phyloP scores from a whole-genome alignment of 2,113 vertebrate genomes.

The Amphilophus citrinellus region DNA sequence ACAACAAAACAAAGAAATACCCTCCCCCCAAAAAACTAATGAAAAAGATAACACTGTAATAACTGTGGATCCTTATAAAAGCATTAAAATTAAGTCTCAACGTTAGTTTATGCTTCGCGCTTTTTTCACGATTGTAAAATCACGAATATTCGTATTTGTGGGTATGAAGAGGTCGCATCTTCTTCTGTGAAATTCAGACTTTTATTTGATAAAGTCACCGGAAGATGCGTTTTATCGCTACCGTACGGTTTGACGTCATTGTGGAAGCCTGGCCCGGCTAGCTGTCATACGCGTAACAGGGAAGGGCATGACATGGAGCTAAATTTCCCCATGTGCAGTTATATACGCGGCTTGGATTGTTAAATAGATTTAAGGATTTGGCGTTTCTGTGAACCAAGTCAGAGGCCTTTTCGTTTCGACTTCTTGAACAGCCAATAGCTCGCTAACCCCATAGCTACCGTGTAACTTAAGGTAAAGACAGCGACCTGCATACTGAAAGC shows the following conservation, averaged over 20 bases:
- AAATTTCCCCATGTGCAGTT: background rate
- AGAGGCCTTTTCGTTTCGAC: background rate
- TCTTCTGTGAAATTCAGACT: background rate
- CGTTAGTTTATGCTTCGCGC: background rate
- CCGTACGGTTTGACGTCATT: slow-evolving; percentile 57
- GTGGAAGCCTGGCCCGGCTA: slow-evolving; percentile 3
- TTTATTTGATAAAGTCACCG: slow-evolving; percentile 41
- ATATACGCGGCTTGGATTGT: background rate
- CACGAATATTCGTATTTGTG: background rate
- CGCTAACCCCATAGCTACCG: slow-evolving; percentile 24
- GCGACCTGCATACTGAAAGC: slow-evolving; percentile 8
- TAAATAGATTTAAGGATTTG: background rate
- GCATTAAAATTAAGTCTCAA: background rate
- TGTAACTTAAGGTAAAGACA: slow-evolving; percentile 3
- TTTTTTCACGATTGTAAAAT: background rate
- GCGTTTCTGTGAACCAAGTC: background rate
- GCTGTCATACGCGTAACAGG: slow-evolving; percentile 48
- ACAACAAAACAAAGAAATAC: too few relatives aligned
- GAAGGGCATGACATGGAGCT: slow-evolving; percentile 65
- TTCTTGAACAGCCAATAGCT: background rate
- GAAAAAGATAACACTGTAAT: background rate
- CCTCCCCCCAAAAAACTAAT: background rate
- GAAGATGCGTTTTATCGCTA: background rate
- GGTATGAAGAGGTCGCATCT: background rate
- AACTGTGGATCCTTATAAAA: background rate